Conservation (phyloP, 1,140 invertebrate species). For the Drosophila kurseongensis region DNA sequence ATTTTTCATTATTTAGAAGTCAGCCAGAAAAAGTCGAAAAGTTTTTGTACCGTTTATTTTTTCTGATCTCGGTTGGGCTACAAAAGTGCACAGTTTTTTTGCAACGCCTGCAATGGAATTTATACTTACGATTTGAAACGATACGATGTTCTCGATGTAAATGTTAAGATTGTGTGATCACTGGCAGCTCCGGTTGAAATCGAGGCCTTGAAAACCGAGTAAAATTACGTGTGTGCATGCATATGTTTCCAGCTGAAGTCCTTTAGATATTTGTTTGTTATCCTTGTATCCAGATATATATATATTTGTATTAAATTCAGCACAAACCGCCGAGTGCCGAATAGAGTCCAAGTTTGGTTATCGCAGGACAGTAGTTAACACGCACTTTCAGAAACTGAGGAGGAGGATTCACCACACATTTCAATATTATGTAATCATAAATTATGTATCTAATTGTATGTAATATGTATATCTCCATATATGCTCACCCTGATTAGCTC, state of each 20-base stretch:
- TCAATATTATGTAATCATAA: constrained; percentile 52
- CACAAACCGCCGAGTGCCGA: constrained; percentile 21
- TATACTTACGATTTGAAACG: constrained; percentile 16
- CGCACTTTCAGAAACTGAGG: neutral
- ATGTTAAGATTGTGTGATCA: constrained; percentile 31
- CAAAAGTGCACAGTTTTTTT: constrained; percentile 10
- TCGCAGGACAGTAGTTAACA: constrained; percentile 14
- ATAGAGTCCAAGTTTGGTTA: constrained; percentile 4
- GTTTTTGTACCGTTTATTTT: constrained; percentile 14
- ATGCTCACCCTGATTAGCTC: constrained; percentile 55
- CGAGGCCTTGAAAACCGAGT: constrained; percentile 25
- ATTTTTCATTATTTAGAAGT: constrained; percentile 23
- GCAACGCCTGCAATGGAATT: constrained; percentile 24
- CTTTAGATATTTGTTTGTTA: constrained; percentile 42
- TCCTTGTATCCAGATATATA: constrained; percentile 22
- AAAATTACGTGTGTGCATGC: constrained; percentile 12
- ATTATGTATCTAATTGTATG: constrained; percentile 48
- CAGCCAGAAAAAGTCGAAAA: constrained; percentile 13
- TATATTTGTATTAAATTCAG: constrained; percentile 34
- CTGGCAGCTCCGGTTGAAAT: constrained; percentile 11
- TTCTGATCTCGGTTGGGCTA: constrained; percentile 40
- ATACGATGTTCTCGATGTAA: constrained; percentile 23
- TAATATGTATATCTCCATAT: constrained; percentile 54
- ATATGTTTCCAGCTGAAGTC: constrained; percentile 18
- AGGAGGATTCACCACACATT: constrained; percentile 19